Base-by-base conservation (phyloP, 2,113 vertebrate species). In the Periophthalmodon schlosseri region DNA sequence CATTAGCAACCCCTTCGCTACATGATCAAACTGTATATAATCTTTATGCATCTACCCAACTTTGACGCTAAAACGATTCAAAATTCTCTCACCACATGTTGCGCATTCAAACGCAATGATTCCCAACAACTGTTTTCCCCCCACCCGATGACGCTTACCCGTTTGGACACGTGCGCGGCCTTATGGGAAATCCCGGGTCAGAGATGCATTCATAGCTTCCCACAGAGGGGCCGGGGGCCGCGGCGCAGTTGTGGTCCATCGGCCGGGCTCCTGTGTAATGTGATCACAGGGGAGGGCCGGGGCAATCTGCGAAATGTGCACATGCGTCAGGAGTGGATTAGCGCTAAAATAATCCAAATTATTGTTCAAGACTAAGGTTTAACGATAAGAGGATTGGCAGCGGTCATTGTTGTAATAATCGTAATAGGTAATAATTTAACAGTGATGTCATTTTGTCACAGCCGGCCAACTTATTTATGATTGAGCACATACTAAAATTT, bases 121-220 rank as follows among this genome's bases (percentile, higher is more conserved):
- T 84, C 78, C 66, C 73, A 72, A 18, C 78, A 82, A 88, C 87
- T 87, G 80, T 81, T 86, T 77, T 72, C 84, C 86, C 84, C 86
- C 76, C 5, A 84, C 58, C 61, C 72, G 24, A 69, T 58, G 36
- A 57, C 7, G 63, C 65, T 23, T 63, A 64, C 57, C 24, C 70
- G 64, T 73, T 28, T 52, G 73, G 68, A 83, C 70, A 28, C 65
- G 78, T 50, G 82, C 71, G 76, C 12, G 16, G 79, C 72, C 79
- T 80, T 74, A 64, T 75, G 85, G 82, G 84, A 86, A 84, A 67
- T 80, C 69, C 73, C 44, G 66, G 76, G 20, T 46, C 73, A 64
- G 58, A 1, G 68, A 46, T 50, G 78, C 58, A 69, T 56, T 73
- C 84, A 83, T 81, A 86, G 75, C 82, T 80, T 81, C 70, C 79